Base-by-base conservation (phyloP, 2,113 vertebrate genomes). In the Petrocephalus microphthalmus region DNA sequence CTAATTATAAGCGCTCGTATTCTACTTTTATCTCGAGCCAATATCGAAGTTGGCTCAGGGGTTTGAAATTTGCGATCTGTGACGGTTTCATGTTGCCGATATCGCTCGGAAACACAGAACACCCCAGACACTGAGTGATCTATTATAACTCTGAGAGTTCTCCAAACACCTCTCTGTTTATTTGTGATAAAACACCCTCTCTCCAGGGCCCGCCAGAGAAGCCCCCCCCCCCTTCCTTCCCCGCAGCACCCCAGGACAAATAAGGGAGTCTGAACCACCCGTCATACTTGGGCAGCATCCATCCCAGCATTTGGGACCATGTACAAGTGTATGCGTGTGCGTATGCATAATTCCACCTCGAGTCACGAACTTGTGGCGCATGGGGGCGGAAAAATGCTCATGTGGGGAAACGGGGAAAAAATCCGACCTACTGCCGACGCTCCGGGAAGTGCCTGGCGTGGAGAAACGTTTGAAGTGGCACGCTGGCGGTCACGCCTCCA, bases 31-130 rank as follows among this genome's bases (percentile, higher is more conserved):
- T 53, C 83, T 53, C 5, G 5, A 85, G 83, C 83, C 83, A 54
- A 85, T 54, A 54, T 85, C 84, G 56, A 54, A 53, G 52, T 49
- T 49, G 81, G 81, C 45, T 22, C 42, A 47, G 33, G 37, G 81
- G 45, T 83, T 83, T 83, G 81, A 45, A 47, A 83, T 83, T 45
- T 83, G 45, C 20, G 45, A 83, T 83, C 81, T 83, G 45, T 83
- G 81, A 47, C 20, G 45, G 42, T 83, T 49, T n/a, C 42, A n/a
- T 42, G 45, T 11, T 47, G 81, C 81, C 45, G 45, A 83, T 54
- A 85, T 53, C 84, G 19, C 84, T 54, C 25, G 0, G 13, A 85
- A 54, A 54, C 51, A 33, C 25, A 85, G 84, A 54, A 54, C 84
- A 54, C 45, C 51, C 51, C n/a, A 17, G 52, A 85, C 84, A 56